phyloP scores from a whole-genome alignment of 2,113 vertebrate species.

The Benitochromis conjunctus region DNA sequence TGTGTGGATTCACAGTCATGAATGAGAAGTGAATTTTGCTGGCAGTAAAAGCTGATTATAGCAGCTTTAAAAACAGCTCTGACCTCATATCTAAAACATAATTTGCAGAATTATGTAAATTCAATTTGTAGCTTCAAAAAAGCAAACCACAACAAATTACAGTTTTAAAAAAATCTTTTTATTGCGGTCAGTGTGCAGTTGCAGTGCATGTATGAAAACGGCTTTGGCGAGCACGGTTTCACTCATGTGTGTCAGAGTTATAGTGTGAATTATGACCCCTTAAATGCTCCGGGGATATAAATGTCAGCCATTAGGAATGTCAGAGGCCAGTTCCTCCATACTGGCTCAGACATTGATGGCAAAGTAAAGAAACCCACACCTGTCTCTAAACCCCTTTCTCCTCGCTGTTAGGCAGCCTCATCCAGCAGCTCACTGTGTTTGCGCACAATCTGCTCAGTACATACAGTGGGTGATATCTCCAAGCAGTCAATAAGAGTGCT shows the following conservation, averaged over 20 bases:
- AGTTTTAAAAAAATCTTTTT: neutral
- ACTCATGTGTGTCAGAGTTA: neutral
- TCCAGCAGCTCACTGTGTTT: neutral
- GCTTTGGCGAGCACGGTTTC: neutral
- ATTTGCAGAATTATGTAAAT: neutral
- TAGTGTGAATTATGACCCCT: neutral
- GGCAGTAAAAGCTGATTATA: neutral
- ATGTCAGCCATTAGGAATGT: neutral
- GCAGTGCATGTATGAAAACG: neutral
- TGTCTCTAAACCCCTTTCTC: neutral
- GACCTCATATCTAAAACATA: neutral
- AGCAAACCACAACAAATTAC: neutral
- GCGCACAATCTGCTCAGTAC: constrained; percentile 1
- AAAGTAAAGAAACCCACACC: neutral
- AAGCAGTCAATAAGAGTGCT: neutral
- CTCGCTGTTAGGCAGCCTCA: neutral
- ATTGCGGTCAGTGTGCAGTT: neutral
- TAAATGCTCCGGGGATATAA: neutral
- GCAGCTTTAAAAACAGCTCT: neutral
- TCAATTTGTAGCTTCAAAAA: neutral
- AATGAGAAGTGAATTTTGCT: neutral
- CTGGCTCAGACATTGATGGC: neutral
- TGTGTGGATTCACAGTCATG: neutral
- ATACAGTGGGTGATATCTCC: neutral
- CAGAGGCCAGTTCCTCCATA: neutral